Evolutionary conservation across 2,888 invertebrate genomes (phyloP).

Genomic region (Drosophila helvetica): DNA sequence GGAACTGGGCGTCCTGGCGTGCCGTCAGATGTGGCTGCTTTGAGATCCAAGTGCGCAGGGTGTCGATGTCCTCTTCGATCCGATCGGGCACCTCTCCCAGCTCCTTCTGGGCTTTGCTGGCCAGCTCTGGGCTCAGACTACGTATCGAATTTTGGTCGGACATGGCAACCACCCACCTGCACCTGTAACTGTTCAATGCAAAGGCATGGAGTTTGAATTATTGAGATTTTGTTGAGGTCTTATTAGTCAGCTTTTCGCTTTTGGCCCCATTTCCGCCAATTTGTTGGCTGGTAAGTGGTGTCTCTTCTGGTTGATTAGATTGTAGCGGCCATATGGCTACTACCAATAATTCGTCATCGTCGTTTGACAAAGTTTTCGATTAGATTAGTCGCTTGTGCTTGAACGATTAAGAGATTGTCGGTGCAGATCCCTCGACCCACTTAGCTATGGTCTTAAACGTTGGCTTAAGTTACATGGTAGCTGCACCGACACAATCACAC

Average conservation of each 20-base stretch:
- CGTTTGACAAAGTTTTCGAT: constrained; percentile 15
- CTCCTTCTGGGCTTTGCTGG: constrained; percentile 84
- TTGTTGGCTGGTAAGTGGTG: constrained; percentile 36
- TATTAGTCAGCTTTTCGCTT: constrained; percentile 34
- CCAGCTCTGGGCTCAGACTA: constrained; percentile 75
- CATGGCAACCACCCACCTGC: constrained; percentile 42
- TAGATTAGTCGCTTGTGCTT: constrained; percentile 12
- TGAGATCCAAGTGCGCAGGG: constrained; percentile 85
- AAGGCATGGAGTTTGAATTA: constrained; percentile 57
- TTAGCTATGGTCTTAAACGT: constrained; percentile 1
- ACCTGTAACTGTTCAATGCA: constrained; percentile 41
- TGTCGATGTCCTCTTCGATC: constrained; percentile 81
- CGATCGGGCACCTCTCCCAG: constrained; percentile 85
- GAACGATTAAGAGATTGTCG: background rate
- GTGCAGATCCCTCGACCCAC: background rate
- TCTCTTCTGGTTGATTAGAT: constrained; percentile 35
- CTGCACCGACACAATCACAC: constrained; percentile 24
- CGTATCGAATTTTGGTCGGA: constrained; percentile 66
- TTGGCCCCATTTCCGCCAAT: constrained; percentile 38
- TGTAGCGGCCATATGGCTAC: constrained; percentile 32
- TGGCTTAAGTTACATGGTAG: constrained; percentile 6
- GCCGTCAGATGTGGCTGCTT: constrained; percentile 85
- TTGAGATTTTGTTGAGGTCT: constrained; percentile 50
- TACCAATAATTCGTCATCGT: constrained; percentile 16
- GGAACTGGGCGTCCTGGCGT: constrained; percentile 84